Conservation (phyloP, 2,113 vertebrate species). For the Agapornis roseicollis region DNA sequence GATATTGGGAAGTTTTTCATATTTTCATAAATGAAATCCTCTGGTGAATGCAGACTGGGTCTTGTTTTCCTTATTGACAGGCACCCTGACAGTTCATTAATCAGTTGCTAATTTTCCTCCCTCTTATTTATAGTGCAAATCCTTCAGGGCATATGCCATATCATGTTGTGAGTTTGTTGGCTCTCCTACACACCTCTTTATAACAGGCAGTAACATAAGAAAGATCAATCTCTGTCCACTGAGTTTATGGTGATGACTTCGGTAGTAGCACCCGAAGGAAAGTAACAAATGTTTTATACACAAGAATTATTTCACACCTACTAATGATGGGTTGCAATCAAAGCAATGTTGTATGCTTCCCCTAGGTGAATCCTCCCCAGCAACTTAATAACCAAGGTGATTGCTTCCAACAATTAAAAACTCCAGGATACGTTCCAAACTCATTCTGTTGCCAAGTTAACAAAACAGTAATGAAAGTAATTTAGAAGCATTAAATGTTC, state of each 20-base stretch:
- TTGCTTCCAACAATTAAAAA: conserved; percentile 14
- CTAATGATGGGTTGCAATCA: background rate
- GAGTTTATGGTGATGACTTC: background rate
- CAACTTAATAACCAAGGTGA: conserved; percentile 10
- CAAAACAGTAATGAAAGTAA: background rate
- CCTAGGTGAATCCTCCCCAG: background rate
- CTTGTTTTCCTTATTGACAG: background rate
- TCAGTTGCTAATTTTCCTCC: background rate
- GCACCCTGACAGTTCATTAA: background rate
- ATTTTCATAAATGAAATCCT: background rate
- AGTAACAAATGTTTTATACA: background rate
- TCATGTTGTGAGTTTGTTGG: background rate
- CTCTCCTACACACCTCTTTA: background rate
- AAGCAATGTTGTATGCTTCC: fast-evolving
- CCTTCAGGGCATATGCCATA: background rate
- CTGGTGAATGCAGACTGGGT: background rate
- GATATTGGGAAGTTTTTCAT: background rate
- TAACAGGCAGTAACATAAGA: background rate
- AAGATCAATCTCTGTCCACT: background rate
- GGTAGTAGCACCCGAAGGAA: background rate
- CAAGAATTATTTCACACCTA: background rate
- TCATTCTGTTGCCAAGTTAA: conserved; percentile 18
- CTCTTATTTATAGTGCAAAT: background rate
- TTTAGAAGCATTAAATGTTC: background rate
- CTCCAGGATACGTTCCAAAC: background rate